These are phyloP conservation scores for Patiria pectinifera DNA, from an alignment of 53 echinoderm and acorn worm species.

Conservation along the genomic window DNA sequence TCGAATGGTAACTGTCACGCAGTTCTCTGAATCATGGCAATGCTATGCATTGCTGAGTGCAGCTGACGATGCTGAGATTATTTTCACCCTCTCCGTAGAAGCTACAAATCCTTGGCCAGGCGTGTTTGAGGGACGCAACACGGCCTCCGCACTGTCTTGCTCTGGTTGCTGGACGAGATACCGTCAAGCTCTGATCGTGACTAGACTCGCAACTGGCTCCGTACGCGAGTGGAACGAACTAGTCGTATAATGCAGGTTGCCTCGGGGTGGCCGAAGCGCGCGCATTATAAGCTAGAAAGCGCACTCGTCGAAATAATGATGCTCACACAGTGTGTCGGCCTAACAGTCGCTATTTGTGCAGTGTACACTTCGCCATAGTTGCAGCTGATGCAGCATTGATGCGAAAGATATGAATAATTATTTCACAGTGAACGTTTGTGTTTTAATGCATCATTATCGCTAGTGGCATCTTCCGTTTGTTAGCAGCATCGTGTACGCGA, in stretches of 20 bases:
- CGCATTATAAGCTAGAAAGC: not conserved
- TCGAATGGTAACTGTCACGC: too few relatives aligned
- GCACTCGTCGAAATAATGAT: not conserved
- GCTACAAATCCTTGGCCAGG: not conserved
- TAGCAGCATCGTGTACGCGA: not conserved
- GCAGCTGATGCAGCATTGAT: not conserved
- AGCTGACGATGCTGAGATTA: not conserved
- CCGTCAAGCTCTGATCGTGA: slow-evolving; percentile 12
- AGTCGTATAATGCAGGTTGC: not conserved
- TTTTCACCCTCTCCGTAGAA: not conserved
- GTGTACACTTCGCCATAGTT: not conserved
- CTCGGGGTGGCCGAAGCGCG: not conserved
- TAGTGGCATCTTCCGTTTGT: not conserved
- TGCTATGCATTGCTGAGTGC: not conserved
- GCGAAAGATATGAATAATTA: not conserved
- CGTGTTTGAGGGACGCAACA: not conserved
- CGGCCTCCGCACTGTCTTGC: not conserved
- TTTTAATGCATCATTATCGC: slow-evolving; percentile 3
- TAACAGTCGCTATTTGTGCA: too few relatives aligned
- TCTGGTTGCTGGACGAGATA: not conserved
- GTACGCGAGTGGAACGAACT: not conserved
- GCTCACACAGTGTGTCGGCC: too few relatives aligned
- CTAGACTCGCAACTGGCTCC: not conserved
- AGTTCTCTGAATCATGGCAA: not conserved
- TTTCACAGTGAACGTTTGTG: not conserved